phyloP scores from a whole-genome alignment of 2,888 invertebrate genomes.

The Onthophagus sagittarius region DNA sequence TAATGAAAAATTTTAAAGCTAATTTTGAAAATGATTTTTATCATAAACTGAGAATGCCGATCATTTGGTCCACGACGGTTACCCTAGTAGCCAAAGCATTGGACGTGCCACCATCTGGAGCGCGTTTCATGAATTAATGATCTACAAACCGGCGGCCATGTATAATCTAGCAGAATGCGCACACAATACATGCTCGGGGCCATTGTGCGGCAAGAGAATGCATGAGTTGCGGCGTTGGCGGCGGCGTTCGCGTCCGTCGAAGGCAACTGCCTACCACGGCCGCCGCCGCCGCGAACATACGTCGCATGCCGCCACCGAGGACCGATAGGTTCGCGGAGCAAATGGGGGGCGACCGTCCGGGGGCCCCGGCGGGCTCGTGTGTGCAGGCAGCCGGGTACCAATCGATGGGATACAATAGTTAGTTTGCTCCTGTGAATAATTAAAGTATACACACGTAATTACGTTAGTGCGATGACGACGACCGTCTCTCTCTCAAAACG shows the following conservation, averaged over 20 bases:
- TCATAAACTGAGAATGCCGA: neutral
- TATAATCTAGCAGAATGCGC: conserved; percentile 39
- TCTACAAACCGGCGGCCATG: conserved; percentile 40
- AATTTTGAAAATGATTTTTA: neutral
- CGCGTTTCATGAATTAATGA: conserved; percentile 39
- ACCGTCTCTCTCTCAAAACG: neutral
- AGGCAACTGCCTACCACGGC: neutral
- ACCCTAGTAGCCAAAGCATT: neutral
- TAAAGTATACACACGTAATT: conserved; percentile 40
- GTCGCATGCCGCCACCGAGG: conserved; percentile 38
- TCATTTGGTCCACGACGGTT: neutral
- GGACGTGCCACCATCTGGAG: conserved; percentile 37
- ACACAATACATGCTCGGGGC: conserved; percentile 43
- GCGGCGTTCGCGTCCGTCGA: neutral
- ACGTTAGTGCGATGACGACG: conserved; percentile 31
- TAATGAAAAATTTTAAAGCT: too few species aligned
- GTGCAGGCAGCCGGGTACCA: conserved; percentile 23
- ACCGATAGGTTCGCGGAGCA: conserved; percentile 32
- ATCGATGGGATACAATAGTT: conserved; percentile 44
- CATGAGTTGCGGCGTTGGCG: conserved; percentile 27
- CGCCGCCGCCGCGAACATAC: neutral
- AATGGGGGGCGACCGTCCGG: conserved; percentile 18
- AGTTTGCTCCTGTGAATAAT: conserved; percentile 43
- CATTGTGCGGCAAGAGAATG: conserved; percentile 42
- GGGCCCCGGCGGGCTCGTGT: neutral